These are phyloP conservation scores for Ursus arctos DNA, from an alignment of 2,113 vertebrate genomes.

Conservation along the genomic window DNA sequence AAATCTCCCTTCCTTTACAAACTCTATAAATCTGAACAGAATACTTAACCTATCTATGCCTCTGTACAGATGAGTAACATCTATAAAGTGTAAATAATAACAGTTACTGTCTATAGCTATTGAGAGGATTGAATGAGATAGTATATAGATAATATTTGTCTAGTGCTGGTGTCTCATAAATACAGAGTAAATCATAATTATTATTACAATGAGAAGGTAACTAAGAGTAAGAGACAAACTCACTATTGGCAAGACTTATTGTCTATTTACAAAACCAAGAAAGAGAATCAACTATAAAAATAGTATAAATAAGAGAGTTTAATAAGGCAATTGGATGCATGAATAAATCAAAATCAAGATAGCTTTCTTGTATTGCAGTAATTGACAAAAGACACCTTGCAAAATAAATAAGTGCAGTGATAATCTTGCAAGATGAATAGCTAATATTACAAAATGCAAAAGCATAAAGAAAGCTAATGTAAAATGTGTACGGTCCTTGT, in stretches of 20 bases:
- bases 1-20: neutral
- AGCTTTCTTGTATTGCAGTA: neutral
- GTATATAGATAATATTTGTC: neutral
- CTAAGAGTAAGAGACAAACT: neutral
- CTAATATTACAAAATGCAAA: neutral
- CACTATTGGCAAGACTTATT: neutral
- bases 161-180: neutral
- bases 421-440: neutral
- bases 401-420: neutral
- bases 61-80: neutral
- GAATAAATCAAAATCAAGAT: neutral
- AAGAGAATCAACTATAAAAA: neutral
- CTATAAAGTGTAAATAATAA: neutral
- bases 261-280: neutral
- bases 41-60: neutral
- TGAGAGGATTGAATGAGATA: neutral
- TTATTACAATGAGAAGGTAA: neutral
- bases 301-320: neutral
- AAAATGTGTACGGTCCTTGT: neutral
- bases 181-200: neutral
- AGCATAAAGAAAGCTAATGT: neutral
- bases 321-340: neutral
- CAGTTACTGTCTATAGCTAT: neutral
- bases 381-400: neutral
- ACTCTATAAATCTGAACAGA: neutral